These are phyloP conservation scores for Zosterops lateralis DNA, from an alignment of 2,113 vertebrate genomes.

Conservation along the genomic window DNA sequence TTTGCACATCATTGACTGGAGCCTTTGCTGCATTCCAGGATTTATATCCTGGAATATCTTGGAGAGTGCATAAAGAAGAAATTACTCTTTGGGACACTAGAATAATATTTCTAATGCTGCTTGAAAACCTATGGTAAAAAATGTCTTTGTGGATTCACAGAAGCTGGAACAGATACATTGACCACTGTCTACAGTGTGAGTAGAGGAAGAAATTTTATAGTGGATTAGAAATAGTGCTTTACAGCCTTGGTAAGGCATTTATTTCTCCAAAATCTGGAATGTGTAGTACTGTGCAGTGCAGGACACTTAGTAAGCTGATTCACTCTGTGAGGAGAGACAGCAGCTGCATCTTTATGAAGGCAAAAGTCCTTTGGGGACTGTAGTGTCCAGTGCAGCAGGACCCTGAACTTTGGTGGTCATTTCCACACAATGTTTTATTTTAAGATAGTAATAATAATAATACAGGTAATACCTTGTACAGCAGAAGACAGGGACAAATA, in stretches of 20 bases:
- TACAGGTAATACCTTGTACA: fast-evolving
- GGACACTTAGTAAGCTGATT: not conserved
- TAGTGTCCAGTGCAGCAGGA: not conserved
- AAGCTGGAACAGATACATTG: not conserved
- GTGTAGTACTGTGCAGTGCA: not conserved
- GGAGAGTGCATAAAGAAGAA: not conserved
- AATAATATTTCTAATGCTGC: not conserved
- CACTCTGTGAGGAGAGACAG: fast-evolving
- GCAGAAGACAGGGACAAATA: not conserved
- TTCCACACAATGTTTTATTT: not conserved
- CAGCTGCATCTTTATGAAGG: not conserved
- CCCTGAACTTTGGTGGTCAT: not conserved
- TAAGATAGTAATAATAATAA: not conserved
- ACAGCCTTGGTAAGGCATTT: not conserved
- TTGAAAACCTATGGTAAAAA: not conserved
- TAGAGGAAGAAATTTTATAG: not conserved
- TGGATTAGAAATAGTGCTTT: not conserved
- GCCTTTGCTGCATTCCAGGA: not conserved
- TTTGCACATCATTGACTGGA: not conserved
- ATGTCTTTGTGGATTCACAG: not conserved
- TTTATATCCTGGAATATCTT: not conserved
- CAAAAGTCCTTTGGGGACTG: not conserved
- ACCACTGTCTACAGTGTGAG: not conserved
- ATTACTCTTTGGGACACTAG: not conserved
- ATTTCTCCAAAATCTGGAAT: not conserved